Base-by-base conservation (phyloP, 2,113 vertebrate genomes). In the Aplodontia rufa region DNA sequence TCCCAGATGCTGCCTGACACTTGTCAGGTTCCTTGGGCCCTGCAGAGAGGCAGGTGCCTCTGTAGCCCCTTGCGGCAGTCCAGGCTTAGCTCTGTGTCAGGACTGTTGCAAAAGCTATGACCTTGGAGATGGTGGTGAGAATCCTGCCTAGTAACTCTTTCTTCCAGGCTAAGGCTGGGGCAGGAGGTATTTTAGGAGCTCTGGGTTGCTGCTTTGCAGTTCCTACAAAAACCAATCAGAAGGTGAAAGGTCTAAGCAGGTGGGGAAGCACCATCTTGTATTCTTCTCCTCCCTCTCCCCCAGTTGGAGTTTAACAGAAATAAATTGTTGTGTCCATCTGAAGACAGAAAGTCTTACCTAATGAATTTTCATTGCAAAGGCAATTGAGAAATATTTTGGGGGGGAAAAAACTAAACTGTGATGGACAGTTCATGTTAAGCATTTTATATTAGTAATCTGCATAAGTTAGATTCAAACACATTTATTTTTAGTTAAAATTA, bases 121-220 rank as follows among this genome's bases (percentile, higher is more conserved):
- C 5, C n/a, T n/a, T 17, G 60, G 30, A 12, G n/a, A 28, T 0
- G 0, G 14, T 4, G 3, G 5, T 11, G 35, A 10, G 16, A 24
- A 28, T 42, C 37, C 45, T 9, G 22, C 19, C 20, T 30, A 49
- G 14, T 3, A 22, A 4, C 47, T 6, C 16, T 26, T 30, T 10
- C 26, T 20, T 4, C 55, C 24, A 9, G 10, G 71, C 5, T 4
- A 32, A 82, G 42, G n/a, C n/a, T 32, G n/a, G 8, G 1, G 1
- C 0, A 2, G 2, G 19, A 53, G 7, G 0, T 8, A 1, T 42
- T 76, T n/a, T 37, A 26, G 55, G 40, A 49, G 19, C 20, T 84
- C 32, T 4, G 26, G 10, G 3, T 80, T 6, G 40, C 13, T n/a
- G 47, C 13, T 45, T 17, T 42, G 10, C 2, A 7, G 11, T 58